Base-by-base conservation (phyloP, 2,888 invertebrate genomes). In the Hedychridium roseum region DNA sequence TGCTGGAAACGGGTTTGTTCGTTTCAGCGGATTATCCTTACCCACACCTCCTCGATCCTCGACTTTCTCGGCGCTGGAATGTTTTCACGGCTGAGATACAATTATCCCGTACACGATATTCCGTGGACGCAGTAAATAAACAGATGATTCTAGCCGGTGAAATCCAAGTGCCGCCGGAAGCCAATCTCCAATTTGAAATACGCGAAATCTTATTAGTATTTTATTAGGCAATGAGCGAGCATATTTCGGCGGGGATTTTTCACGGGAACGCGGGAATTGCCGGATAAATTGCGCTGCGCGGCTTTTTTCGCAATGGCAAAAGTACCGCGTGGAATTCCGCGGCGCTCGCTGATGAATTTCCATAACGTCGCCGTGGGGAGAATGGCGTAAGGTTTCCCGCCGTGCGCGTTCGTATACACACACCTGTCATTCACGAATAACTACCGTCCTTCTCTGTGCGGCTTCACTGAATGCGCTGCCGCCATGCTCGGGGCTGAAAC, bases 11-110 rank as follows among this genome's bases (percentile, higher is more conserved):
- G 60, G 61, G 63, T 64, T 63, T 64, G 63, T 64, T 64, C 63
- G 64, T 64, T 64, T 64, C 64, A 64, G 56, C 64, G 63, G 63
- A 64, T 64, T 64, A 64, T 64, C 63, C 58, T 50, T n/a, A n/a
- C n/a, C n/a, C n/a, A n/a, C n/a, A 46, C 37, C 54, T 57, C 39
- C 5, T 12, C 50, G 52, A 32, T 23, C 5, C 23, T 23, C 23
- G 23, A 23, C 9, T 9, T 23, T 6, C 5, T 6, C 5, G 9
- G 23, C 57, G 52, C 57, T 52, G 51, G 47, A 16, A 63, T 63
- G 64, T 63, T 63, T 63, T 60, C 62, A 63, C 54, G 57, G 53
- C 57, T 60, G 54, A 63, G 64, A 63, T 63, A 64, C 62, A 63
- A n/a, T n/a, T n/a, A n/a, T n/a, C n/a, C n/a, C n/a, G n/a, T n/a